Percentiles rank a stretch among this genome's conserved stretches.
phyloP scores from a whole-genome alignment of 2,797 vertebrate genomes.

The Melanogrammus aeglefinus region DNA sequence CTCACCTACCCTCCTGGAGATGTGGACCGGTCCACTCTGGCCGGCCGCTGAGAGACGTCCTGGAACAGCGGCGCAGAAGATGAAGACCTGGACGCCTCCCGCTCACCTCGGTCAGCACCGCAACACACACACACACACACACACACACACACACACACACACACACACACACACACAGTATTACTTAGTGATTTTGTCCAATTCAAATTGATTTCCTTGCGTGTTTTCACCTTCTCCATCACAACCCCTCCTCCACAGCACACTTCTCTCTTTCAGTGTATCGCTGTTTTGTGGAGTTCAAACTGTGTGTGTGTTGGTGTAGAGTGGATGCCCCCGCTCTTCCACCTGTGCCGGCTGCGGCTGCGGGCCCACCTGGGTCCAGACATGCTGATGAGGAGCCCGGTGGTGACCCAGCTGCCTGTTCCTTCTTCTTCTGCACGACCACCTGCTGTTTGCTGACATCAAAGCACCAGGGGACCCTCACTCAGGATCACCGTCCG shows the following conservation, averaged over 20 bases:
- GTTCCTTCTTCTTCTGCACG: constrained; percentile 46
- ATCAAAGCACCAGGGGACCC: constrained; percentile 16
- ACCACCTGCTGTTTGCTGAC: constrained; percentile 51
- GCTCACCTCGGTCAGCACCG: constrained; percentile 44
- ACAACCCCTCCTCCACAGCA: too few species aligned
- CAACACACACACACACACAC: not conserved
- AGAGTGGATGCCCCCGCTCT: constrained; percentile 47
- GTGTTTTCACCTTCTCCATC: too few species aligned
- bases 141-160: too few species aligned
- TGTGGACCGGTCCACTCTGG: constrained; percentile 51
- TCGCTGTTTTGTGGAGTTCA: not conserved
- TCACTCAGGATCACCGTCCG: too few species aligned
- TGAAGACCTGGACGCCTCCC: constrained; percentile 36
- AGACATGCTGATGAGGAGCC: constrained; percentile 32
- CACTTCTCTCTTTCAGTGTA: too few species aligned
- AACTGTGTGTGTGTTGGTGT: not conserved
- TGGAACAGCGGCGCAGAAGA: constrained; percentile 35
- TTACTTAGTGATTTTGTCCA: too few species aligned
- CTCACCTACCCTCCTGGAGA: constrained; percentile 55
- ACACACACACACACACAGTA: too few species aligned
- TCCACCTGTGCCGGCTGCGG: constrained; percentile 54
- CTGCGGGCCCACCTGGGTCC: constrained; percentile 44
- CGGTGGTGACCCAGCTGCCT: constrained; percentile 45
- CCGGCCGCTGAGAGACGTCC: constrained; percentile 31
- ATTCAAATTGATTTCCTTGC: too few species aligned